Evolutionary conservation across 1,140 invertebrate species (phyloP).

Genomic region (Euglossa dilemma): DNA sequence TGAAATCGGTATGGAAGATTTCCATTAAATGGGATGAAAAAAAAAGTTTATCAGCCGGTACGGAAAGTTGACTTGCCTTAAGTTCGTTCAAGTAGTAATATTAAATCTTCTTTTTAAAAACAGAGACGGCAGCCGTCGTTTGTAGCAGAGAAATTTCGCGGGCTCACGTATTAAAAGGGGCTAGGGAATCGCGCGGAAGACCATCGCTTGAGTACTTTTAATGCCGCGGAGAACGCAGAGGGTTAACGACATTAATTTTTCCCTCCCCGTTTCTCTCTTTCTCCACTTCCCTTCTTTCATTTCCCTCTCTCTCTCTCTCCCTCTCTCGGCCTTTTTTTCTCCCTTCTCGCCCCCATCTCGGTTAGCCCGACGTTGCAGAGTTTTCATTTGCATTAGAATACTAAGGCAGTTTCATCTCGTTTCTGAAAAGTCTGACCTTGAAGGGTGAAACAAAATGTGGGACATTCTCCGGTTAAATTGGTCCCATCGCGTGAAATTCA

Average conservation of each 20-base stretch:
- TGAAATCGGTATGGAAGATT: background rate
- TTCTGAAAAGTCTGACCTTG: constrained; percentile 64
- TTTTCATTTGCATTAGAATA: constrained; percentile 69
- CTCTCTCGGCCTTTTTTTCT: constrained; percentile 30
- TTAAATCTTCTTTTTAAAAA: constrained; percentile 39
- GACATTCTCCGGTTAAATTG: constrained; percentile 42
- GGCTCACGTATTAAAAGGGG: constrained; percentile 67
- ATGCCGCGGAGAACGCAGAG: constrained; percentile 68
- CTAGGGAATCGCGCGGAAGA: constrained; percentile 65
- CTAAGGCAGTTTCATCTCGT: constrained; percentile 51
- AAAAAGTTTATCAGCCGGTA: background rate
- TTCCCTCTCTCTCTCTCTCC: constrained; percentile 17
- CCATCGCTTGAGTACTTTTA: constrained; percentile 72
- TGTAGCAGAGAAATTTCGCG: constrained; percentile 65
- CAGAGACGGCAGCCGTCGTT: constrained; percentile 40
- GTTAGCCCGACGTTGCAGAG: constrained; percentile 39
- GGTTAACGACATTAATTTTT: constrained; percentile 75
- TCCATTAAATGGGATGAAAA: background rate
- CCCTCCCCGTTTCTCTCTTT: constrained; percentile 52
- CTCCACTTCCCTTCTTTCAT: constrained; percentile 21
- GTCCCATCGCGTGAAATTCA: constrained; percentile 36
- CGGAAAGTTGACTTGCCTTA: background rate
- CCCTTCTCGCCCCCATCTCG: constrained; percentile 19
- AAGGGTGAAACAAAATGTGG: constrained; percentile 32
- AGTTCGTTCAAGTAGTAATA: constrained; percentile 21